These are phyloP conservation scores for Chironex yamaguchii DNA, from an alignment of 30 jellyfish, hydroid and myxozoan genomes.

Conservation along the genomic window DNA sequence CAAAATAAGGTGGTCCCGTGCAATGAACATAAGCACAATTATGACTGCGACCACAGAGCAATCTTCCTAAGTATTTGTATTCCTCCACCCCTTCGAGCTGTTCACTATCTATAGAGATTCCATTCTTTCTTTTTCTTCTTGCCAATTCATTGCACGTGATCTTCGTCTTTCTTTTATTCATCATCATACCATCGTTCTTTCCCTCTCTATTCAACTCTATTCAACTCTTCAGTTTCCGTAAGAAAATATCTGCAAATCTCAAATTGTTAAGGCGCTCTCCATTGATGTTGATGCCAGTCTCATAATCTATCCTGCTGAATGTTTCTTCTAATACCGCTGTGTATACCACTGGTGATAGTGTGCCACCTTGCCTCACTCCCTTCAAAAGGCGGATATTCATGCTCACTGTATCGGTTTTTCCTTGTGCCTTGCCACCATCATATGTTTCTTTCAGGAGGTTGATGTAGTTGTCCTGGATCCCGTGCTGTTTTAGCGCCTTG, in stretches of 20 bases:
- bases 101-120: conserved; percentile 28
- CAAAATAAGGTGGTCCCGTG: no score
- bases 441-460: conserved; percentile 37
- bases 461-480: conserved; percentile 33
- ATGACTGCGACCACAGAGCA: no score
- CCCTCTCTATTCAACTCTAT: conserved; percentile 30
- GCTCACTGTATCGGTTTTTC: conserved; percentile 23
- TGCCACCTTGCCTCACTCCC: conserved; percentile 64
- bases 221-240: no score
- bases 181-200: conserved; percentile 43
- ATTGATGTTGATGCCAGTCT: conserved; percentile 54
- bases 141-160: conserved; percentile 49
- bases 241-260: conserved; percentile 63
- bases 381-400: conserved; percentile 14
- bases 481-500: conserved; percentile 26
- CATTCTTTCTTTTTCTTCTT: neutral
- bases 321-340: conserved; percentile 39
- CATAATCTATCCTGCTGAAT: conserved; percentile 53
- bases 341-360: conserved; percentile 44
- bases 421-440: conserved; percentile 60
- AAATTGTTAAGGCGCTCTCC: conserved; percentile 55
- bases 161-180: conserved; percentile 36
- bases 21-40: no score
- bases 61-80: conserved; percentile 56
- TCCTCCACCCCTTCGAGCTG: conserved; percentile 56